These are phyloP conservation scores for Mus pahari DNA, from an alignment of 2,113 vertebrate species.

Conservation along the genomic window DNA sequence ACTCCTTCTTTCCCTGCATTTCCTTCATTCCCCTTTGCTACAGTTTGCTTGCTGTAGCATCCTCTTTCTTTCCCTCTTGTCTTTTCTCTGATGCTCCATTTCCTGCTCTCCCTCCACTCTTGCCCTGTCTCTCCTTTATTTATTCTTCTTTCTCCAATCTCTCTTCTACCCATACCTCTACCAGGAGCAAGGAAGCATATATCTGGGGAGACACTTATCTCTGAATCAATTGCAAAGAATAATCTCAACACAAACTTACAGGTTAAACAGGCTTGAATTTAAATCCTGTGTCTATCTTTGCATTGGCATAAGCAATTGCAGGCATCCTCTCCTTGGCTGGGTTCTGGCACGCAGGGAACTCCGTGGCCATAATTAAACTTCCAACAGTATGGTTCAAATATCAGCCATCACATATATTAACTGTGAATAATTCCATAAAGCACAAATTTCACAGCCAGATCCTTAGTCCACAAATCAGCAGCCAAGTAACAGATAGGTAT, in stretches of 20 bases:
- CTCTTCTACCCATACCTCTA: not conserved
- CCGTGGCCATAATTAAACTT: not conserved
- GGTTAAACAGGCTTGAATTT: not conserved
- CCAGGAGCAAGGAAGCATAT: not conserved
- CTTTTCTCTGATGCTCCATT: not conserved
- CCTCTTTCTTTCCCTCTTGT: not conserved
- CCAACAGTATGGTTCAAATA: not conserved
- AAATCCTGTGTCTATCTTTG: not conserved
- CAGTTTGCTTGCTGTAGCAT: not conserved
- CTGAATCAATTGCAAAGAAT: not conserved
- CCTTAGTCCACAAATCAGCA: not conserved
- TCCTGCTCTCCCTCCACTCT: not conserved
- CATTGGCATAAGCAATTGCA: not conserved
- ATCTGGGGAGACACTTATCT: not conserved
- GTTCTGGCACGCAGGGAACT: not conserved
- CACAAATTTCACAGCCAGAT: not conserved
- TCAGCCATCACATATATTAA: not conserved
- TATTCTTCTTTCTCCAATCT: not conserved
- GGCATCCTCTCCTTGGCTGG: not conserved
- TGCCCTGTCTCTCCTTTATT: not conserved
- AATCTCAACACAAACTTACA: not conserved
- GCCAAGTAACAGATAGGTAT: not conserved
- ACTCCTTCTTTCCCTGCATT: not conserved
- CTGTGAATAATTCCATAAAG: not conserved
- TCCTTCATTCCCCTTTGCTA: not conserved